Evolutionary conservation across 1,140 invertebrate species (phyloP).

Genomic region (Ceratina calcarata): DNA sequence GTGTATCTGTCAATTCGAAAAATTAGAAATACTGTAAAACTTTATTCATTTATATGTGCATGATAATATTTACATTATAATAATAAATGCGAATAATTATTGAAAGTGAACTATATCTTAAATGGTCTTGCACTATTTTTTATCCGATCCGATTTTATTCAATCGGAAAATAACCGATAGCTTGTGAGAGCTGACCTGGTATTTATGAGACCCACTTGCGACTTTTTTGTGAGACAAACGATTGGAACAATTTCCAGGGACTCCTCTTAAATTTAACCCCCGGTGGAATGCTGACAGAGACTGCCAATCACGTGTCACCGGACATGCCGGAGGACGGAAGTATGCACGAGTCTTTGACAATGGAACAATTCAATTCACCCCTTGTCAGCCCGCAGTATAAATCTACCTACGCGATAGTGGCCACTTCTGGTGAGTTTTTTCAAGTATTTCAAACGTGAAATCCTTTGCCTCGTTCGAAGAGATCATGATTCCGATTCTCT

Average conservation of each 20-base stretch:
- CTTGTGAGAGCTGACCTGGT: too few relatives aligned
- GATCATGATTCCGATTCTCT: too few relatives aligned
- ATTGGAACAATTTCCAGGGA: conserved; percentile 75
- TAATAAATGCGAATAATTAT: too few relatives aligned
- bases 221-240: not conserved
- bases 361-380: conserved; percentile 81
- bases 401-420: conserved; percentile 77
- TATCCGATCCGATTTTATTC: too few relatives aligned
- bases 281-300: conserved; percentile 76
- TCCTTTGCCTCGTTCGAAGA: not conserved
- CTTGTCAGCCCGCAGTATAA: conserved; percentile 79
- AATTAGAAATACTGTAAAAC: too few relatives aligned
- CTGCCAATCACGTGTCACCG: conserved; percentile 76
- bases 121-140: too few relatives aligned
- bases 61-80: too few relatives aligned
- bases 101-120: too few relatives aligned
- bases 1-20: too few relatives aligned
- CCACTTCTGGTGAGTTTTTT: conserved; percentile 69
- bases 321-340: conserved; percentile 73
- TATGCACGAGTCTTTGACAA: conserved; percentile 78
- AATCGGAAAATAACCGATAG: not conserved
- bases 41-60: too few relatives aligned
- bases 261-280: conserved; percentile 83
- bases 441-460: conserved; percentile 34
- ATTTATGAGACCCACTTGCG: too few relatives aligned